phyloP scores from a whole-genome alignment of 30 jellyfish, hydroid and myxozoan species.

The Aurelia aurita region DNA sequence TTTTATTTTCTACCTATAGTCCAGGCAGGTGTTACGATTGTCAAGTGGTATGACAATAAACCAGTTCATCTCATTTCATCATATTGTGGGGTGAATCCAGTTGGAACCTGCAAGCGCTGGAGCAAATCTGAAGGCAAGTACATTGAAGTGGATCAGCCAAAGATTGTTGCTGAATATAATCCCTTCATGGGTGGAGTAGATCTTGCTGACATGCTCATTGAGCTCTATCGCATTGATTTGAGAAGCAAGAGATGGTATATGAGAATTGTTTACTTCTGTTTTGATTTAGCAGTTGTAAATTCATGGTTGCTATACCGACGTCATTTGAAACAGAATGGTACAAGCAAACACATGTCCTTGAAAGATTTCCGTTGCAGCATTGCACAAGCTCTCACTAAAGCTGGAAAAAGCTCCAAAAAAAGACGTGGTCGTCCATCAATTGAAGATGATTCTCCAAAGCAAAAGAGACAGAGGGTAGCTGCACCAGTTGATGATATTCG shows the following conservation, averaged over 20 bases:
- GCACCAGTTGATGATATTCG: too few species aligned
- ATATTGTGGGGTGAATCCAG: slow-evolving; percentile 14
- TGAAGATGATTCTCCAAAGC: too few species aligned
- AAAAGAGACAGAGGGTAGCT: too few species aligned
- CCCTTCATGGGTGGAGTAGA: slow-evolving; percentile 37
- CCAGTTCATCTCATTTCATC: slow-evolving; percentile 56
- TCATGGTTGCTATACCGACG: slow-evolving; percentile 25
- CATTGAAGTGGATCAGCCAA: slow-evolving; percentile 7
- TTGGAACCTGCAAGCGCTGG: slow-evolving; percentile 26
- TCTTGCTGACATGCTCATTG: slow-evolving; percentile 38
- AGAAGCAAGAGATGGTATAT: slow-evolving; percentile 9
- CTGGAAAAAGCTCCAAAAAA: slow-evolving; percentile 9
- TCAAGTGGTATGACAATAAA: slow-evolving; percentile 77
- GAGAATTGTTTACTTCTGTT: neutral
- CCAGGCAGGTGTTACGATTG: slow-evolving; percentile 66
- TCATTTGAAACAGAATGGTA: neutral
- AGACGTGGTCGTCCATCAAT: slow-evolving; percentile 48
- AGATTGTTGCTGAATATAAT: slow-evolving; percentile 32
- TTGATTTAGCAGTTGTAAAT: slow-evolving; percentile 26
- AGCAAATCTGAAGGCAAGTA: neutral
- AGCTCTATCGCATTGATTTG: neutral
- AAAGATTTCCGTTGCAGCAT: neutral
- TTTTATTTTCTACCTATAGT: too few species aligned
- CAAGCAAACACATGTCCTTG: neutral
- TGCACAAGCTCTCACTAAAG: neutral